phyloP scores from a whole-genome alignment of 2,113 vertebrate species.

The Perca fluviatilis region DNA sequence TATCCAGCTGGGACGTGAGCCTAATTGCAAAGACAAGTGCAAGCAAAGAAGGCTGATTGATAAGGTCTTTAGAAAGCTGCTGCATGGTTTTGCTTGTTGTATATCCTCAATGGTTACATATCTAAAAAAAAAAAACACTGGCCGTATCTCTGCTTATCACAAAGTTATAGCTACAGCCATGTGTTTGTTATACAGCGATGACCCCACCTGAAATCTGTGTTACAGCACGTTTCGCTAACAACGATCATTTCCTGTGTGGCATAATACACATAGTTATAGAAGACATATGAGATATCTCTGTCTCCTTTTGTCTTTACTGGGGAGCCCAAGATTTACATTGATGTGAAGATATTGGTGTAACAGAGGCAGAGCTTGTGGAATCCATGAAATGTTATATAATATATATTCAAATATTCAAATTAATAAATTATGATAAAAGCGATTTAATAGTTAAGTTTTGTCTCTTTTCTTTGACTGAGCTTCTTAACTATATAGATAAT shows the following conservation, averaged over 20 bases:
- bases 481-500: too few species aligned
- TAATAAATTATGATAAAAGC: not conserved
- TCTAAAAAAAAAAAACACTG: not conserved
- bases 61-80: not conserved
- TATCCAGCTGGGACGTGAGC: not conserved
- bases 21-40: constrained; percentile 5
- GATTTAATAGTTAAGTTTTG: not conserved
- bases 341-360: not conserved
- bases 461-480: not conserved
- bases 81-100: not conserved
- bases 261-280: not conserved
- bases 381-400: not conserved
- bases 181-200: not conserved
- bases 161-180: not conserved
- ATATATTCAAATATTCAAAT: not conserved
- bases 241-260: not conserved
- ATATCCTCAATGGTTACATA: not conserved
- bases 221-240: not conserved
- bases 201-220: not conserved
- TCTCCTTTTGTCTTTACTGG: not conserved
- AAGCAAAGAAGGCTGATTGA: not conserved
- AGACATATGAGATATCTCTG: not conserved
- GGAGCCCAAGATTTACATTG: not conserved
- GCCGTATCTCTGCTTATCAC: not conserved
- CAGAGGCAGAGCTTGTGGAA: not conserved